Evolutionary conservation across 2,888 invertebrate species (phyloP), one percentile per base, ranked within the genome.

Genomic region (Mystacides longicornis): DNA sequence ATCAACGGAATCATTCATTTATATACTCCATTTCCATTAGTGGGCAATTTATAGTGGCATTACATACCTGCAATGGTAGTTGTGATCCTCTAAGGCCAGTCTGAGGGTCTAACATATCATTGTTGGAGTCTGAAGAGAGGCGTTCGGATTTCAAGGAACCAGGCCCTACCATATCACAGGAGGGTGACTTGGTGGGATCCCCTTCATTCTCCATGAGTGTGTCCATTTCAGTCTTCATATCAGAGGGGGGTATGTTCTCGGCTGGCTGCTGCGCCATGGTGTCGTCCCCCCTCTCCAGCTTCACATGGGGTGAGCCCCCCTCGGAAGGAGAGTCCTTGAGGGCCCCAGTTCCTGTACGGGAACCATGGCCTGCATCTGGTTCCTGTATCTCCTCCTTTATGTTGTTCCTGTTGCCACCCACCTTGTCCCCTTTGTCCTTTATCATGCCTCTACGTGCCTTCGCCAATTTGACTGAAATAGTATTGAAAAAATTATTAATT

Each of bases 381-480:
- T 58, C 60, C 22, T 57, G 60, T 47, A 58, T 57, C 43, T 60
- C 60, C 51, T 60, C 60, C 59, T 60, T 60, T 45, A 56, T 55
- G 45, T 51, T 58, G 31, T 56, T 58, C 51, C 60, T 56, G 42
- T 60, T 60, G 55, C 60, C 60, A 51, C 58, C 60, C 23, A 61
- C 77, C 67, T 77, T 77, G 69, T 77, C 77, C 73, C 76, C 77
- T 76, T 77, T 77, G 74, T 77, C 77, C 72, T 77, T 77, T 65
- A 77, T 77, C 77, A 77, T 77, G 64, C 77, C 77, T 74, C 77
- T 77, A 74, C 77, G 77, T 77, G 77, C 77, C 76, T 77, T 77
- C 77, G 77, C 77, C 77, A 77, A 77, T 75, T 77, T 77, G 77
- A 77, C 77, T 77, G 72, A 49, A 55, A 20, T 21, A 45, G n/a